These are phyloP conservation scores for Gymnopithys bicolor DNA, from an alignment of 2,797 vertebrate genomes.

Conservation along the genomic window DNA sequence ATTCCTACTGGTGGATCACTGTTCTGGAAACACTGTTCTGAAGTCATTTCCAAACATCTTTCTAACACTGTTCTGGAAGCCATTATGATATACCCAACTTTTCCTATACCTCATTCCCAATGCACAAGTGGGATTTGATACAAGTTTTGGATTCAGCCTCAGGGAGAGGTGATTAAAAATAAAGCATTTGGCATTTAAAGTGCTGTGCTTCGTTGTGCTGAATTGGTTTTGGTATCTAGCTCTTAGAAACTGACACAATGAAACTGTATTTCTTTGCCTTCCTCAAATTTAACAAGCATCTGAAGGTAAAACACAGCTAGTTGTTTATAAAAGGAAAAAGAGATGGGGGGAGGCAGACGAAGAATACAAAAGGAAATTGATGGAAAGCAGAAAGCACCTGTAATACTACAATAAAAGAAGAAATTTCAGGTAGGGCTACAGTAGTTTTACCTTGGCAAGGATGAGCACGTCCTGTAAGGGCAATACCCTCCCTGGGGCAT, in stretches of 20 bases:
- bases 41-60: not conserved
- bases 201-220: not conserved
- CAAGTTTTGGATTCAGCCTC: not conserved
- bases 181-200: not conserved
- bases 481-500: not conserved
- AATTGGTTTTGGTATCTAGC: not conserved
- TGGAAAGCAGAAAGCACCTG: not conserved
- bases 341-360: fast-evolving
- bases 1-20: not conserved
- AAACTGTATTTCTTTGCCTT: not conserved
- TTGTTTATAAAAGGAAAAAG: not conserved
- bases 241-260: not conserved
- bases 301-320: not conserved
- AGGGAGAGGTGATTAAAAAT: not conserved
- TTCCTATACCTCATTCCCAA: not conserved
- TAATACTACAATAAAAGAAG: not conserved
- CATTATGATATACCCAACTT: not conserved
- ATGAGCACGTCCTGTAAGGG: not conserved
- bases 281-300: not conserved
- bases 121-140: not conserved
- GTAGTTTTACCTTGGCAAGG: not conserved
- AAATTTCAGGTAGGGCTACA: not conserved
- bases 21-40: not conserved
- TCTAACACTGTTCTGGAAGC: not conserved
- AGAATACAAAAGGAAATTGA: not conserved